These are phyloP conservation scores for Corythaixoides concolor DNA, from an alignment of 2,113 vertebrate species.

Conservation along the genomic window DNA sequence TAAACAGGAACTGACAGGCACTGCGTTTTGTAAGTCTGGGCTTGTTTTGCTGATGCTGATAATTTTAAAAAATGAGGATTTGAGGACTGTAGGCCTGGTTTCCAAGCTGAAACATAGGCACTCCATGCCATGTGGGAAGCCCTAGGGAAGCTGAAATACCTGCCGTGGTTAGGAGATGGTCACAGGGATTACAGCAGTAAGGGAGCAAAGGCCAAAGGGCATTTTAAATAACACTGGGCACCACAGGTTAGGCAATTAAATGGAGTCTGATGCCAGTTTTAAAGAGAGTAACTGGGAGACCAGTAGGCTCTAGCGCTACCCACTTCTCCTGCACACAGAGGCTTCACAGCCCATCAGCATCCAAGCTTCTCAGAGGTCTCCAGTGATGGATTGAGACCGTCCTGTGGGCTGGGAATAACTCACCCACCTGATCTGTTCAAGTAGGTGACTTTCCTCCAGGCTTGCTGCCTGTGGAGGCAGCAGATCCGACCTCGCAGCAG, in stretches of 20 bases:
- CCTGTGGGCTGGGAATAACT: background rate
- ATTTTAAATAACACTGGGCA: background rate
- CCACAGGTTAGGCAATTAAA: background rate
- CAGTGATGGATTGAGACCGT: background rate
- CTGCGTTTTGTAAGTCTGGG: background rate
- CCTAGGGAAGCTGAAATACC: accelerated
- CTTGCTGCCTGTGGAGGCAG: background rate
- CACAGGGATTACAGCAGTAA: background rate
- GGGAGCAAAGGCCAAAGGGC: background rate
- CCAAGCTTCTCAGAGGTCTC: background rate
- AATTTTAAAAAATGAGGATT: background rate
- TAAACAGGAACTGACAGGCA: background rate
- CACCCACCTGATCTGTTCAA: background rate
- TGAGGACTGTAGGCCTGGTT: background rate
- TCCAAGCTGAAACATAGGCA: background rate
- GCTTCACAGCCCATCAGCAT: background rate
- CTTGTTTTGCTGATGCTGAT: background rate
- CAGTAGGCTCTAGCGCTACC: background rate
- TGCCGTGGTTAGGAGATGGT: background rate
- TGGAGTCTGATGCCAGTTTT: background rate
- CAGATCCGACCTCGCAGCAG: background rate
- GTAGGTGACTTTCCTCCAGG: background rate
- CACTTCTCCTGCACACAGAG: background rate
- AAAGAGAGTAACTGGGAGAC: background rate
- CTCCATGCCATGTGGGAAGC: background rate